These are phyloP conservation scores for Dryococelus australis DNA, from an alignment of 2,888 invertebrate genomes.

Conservation along the genomic window DNA sequence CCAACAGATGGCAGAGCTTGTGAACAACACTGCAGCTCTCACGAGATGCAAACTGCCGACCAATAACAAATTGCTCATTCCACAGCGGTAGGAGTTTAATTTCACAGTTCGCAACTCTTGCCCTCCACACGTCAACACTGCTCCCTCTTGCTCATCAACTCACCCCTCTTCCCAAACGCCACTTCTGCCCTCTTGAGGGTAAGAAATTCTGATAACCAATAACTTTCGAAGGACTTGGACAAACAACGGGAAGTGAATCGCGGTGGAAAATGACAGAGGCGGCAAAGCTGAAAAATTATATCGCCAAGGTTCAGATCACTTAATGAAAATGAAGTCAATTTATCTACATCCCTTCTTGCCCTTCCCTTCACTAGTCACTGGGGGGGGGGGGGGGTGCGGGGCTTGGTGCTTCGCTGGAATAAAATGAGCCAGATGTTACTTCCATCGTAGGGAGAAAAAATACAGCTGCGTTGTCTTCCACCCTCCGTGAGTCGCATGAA, in stretches of 20 bases:
- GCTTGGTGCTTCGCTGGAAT: not conserved
- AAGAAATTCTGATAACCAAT: not conserved
- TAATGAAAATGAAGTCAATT: constrained; percentile 27
- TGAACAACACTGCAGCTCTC: not conserved
- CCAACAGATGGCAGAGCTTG: not conserved
- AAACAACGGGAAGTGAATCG: not conserved
- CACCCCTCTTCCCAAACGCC: not conserved
- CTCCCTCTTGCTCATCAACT: not conserved
- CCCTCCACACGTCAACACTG: not conserved
- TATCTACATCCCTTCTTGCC: not conserved
- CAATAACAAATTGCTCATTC: not conserved
- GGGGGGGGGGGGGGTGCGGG: not conserved
- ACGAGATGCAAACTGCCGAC: not conserved
- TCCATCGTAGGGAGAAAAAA: not conserved
- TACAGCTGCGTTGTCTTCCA: not conserved
- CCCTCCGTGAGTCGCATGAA: not conserved
- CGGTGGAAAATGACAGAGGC: not conserved
- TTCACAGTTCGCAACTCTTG: not conserved
- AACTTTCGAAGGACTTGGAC: not conserved
- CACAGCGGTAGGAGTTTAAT: not conserved
- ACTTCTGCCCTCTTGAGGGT: not conserved
- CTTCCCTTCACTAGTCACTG: not conserved
- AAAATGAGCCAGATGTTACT: constrained; percentile 28
- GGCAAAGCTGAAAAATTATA: not conserved
- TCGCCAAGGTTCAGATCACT: constrained; percentile 27